These are phyloP conservation scores for Linyphia triangularis DNA, from an alignment of 2,888 invertebrate genomes.

Conservation along the genomic window DNA sequence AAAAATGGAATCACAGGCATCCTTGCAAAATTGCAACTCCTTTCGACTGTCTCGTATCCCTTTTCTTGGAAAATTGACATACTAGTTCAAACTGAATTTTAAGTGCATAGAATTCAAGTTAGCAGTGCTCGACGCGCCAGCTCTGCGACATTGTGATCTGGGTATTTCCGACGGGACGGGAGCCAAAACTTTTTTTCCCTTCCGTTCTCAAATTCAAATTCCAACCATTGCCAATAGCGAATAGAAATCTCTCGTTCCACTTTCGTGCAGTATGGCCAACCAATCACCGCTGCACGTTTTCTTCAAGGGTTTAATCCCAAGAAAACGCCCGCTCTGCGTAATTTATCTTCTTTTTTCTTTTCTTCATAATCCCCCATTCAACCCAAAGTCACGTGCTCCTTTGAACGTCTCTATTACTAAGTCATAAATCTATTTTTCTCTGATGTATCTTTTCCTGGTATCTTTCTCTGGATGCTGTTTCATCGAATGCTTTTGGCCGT, in stretches of 20 bases:
- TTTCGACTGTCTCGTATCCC: too few relatives aligned
- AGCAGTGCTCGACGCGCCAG: background rate
- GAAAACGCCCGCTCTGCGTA: too few relatives aligned
- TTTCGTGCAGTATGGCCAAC: background rate
- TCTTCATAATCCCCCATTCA: constrained; percentile 40
- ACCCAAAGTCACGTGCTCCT: constrained; percentile 22
- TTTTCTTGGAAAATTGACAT: too few relatives aligned
- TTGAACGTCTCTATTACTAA: constrained; percentile 59
- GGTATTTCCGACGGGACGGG: background rate
- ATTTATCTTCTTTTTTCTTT: background rate
- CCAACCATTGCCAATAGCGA: background rate
- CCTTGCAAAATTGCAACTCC: too few relatives aligned
- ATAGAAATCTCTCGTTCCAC: background rate
- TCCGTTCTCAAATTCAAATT: background rate
- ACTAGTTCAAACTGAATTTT: too few relatives aligned
- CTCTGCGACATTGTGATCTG: background rate
- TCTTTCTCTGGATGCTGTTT: constrained; percentile 8
- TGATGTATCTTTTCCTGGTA: background rate
- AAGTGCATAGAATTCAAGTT: too few relatives aligned
- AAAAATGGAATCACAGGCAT: too few relatives aligned
- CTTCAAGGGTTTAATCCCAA: background rate
- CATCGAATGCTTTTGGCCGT: constrained; percentile 13
- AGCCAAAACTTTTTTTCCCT: background rate
- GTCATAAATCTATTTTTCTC: constrained; percentile 40
- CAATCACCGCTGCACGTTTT: too few relatives aligned